Percentiles rank a stretch among this genome's conserved stretches.
Conservation (phyloP, 2,113 vertebrate genomes). For the Lophius piscatorius region DNA sequence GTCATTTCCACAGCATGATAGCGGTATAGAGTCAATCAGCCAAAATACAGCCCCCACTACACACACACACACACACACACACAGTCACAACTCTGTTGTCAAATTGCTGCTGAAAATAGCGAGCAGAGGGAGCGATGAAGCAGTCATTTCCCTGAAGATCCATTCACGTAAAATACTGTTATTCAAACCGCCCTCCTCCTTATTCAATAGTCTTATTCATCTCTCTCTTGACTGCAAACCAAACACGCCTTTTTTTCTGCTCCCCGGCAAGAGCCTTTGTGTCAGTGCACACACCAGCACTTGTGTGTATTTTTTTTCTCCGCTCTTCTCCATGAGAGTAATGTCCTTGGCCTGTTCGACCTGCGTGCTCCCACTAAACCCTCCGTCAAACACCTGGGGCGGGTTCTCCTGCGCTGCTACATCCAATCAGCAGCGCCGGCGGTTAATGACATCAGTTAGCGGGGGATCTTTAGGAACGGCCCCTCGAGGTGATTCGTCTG, state of each 20-base stretch:
- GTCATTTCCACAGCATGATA: slow-evolving; percentile 61
- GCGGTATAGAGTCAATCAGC: slow-evolving; percentile 50
- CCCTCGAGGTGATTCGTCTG: slow-evolving; percentile 70
- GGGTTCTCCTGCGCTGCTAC: slow-evolving; percentile 26
- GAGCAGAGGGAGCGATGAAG: slow-evolving; percentile 44
- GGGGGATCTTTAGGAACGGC: slow-evolving; percentile 57
- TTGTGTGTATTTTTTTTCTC: slow-evolving; percentile 11
- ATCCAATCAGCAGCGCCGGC: slow-evolving; percentile 52
- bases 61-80: slow-evolving; percentile 10
- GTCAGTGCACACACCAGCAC: slow-evolving; percentile 1
- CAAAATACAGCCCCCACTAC: slow-evolving; percentile 26
- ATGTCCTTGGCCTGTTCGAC: slow-evolving; percentile 74
- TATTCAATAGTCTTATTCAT: slow-evolving; percentile 68
- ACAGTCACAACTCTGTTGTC: slow-evolving; percentile 45
- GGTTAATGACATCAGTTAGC: slow-evolving; percentile 74
- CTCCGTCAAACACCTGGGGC: slow-evolving; percentile 60
- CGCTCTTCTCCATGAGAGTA: slow-evolving; percentile 56
- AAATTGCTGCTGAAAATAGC: slow-evolving; percentile 60
- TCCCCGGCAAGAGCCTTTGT: slow-evolving; percentile 38
- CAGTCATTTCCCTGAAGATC: slow-evolving; percentile 71
- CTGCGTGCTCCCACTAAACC: slow-evolving; percentile 56
- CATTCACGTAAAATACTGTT: slow-evolving; percentile 77
- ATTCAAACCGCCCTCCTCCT: slow-evolving; percentile 67
- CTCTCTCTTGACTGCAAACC: slow-evolving; percentile 63
- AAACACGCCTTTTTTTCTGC: slow-evolving; percentile 59